These are phyloP conservation scores for Crotalus helleri DNA, from an alignment of 2,113 vertebrate genomes.

Conservation along the genomic window DNA sequence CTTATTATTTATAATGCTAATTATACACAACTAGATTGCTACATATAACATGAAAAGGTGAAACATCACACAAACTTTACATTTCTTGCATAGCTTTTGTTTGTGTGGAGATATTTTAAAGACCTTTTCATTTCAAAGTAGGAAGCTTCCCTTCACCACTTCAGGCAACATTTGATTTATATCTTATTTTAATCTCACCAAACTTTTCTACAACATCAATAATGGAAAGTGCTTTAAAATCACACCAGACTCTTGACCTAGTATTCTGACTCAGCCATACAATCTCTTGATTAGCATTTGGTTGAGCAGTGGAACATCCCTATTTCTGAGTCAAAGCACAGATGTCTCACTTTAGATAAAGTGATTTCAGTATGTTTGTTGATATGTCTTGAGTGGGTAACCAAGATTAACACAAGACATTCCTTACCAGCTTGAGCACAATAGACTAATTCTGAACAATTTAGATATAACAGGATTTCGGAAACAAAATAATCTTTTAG, in stretches of 20 bases:
- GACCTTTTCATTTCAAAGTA: background rate
- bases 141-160: background rate
- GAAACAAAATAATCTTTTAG: background rate
- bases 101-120: background rate
- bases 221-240: background rate
- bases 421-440: background rate
- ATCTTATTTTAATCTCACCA: background rate
- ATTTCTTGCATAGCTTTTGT: background rate
- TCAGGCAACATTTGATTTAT: background rate
- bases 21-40: background rate
- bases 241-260: background rate
- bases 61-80: background rate
- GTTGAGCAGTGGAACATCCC: conserved; percentile 12
- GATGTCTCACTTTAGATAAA: background rate
- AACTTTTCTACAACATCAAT: background rate
- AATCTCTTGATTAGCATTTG: conserved; percentile 1
- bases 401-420: background rate
- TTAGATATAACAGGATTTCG: background rate
- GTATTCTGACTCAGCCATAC: conserved; percentile 30
- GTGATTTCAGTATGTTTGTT: background rate
- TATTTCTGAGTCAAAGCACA: conserved; percentile 31
- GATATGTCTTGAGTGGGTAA: background rate
- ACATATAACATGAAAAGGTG: background rate
- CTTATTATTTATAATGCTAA: background rate
- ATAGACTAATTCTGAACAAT: background rate